Evolutionary conservation across 2,113 vertebrate species (phyloP).

Genomic region (Orthochromis malagaraziensis): DNA sequence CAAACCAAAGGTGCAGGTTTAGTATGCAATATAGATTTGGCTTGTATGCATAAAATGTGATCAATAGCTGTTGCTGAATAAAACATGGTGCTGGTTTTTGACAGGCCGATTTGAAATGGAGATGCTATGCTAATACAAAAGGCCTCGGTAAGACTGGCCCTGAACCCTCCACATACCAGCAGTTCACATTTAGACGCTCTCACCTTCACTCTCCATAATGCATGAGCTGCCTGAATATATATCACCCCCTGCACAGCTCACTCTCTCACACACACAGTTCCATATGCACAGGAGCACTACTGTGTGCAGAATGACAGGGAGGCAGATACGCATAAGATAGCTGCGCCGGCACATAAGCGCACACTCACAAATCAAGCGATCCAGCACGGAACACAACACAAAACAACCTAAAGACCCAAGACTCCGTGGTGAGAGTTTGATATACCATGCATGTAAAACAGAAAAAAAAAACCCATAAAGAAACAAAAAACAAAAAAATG

Average conservation of each 20-base stretch:
- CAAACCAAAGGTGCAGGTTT: conserved; percentile 36
- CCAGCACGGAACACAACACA: background rate
- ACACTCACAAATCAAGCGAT: background rate
- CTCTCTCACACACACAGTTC: background rate
- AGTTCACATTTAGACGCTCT: conserved; percentile 59
- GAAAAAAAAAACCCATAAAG: background rate
- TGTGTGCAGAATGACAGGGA: background rate
- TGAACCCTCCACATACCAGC: conserved; percentile 61
- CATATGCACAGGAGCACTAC: background rate
- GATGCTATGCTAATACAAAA: conserved; percentile 64
- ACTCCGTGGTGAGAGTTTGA: background rate
- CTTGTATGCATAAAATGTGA: conserved; percentile 59
- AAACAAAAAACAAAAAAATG: background rate
- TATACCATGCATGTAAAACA: background rate
- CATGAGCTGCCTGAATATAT: conserved; percentile 65
- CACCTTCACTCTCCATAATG: conserved; percentile 68
- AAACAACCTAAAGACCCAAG: background rate
- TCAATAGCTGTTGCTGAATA: conserved; percentile 68
- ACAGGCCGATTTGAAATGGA: conserved; percentile 68
- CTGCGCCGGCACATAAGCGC: background rate
- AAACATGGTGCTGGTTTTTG: conserved; percentile 56
- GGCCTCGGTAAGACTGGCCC: conserved; percentile 56
- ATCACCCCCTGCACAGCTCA: conserved; percentile 25
- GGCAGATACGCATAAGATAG: background rate
- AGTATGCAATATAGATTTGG: conserved; percentile 48